Evolutionary conservation across 2,888 invertebrate species (phyloP).

Genomic region (Pollenia amentaria): DNA sequence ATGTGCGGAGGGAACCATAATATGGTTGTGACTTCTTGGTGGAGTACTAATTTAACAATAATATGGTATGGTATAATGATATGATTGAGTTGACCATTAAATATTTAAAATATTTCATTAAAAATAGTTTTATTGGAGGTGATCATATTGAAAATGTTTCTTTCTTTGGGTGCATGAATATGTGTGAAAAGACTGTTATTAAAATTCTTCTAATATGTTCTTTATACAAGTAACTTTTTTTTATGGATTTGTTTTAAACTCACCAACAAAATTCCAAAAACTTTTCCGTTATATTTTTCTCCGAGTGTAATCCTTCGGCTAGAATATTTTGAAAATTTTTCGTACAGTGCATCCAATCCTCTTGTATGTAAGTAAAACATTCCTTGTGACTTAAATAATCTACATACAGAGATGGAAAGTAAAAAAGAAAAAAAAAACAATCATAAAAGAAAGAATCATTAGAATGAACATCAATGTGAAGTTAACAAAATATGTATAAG

Average conservation of each 20-base stretch:
- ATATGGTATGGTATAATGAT: too few species aligned
- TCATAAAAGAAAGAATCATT: background rate
- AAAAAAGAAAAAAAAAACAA: background rate
- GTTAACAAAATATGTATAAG: conserved; percentile 1
- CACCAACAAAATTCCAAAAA: conserved; percentile 84
- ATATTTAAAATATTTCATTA: too few species aligned
- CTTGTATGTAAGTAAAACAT: conserved; percentile 82
- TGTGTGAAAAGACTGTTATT: too few species aligned
- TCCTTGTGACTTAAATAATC: conserved; percentile 84
- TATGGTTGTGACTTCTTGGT: too few species aligned
- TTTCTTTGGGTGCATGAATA: too few species aligned
- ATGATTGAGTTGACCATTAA: too few species aligned
- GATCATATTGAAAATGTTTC: too few species aligned
- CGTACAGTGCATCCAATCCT: conserved; percentile 83
- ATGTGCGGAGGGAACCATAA: too few species aligned
- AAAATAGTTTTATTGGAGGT: too few species aligned
- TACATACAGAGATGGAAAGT: conserved; percentile 62
- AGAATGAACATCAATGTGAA: background rate
- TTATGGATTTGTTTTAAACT: conserved; percentile 61
- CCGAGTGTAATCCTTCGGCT: conserved; percentile 80
- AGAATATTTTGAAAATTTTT: conserved; percentile 82
- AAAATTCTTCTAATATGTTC: too few species aligned
- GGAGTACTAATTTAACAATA: too few species aligned
- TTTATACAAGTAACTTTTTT: background rate
- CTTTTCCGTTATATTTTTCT: conserved; percentile 81